Conservation (phyloP, 2,888 invertebrate genomes). For the Sepioteuthis lessoniana region DNA sequence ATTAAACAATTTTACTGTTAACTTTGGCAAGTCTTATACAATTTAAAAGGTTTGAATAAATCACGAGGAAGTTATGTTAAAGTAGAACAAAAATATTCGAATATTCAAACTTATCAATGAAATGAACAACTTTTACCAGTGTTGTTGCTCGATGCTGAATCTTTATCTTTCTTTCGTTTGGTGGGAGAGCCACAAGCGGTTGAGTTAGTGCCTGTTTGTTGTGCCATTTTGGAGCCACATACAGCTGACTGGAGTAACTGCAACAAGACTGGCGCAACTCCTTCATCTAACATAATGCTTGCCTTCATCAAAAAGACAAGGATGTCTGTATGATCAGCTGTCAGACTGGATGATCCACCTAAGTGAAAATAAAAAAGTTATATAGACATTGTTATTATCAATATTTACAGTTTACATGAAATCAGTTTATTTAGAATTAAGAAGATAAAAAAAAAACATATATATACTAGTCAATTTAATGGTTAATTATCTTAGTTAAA, state of each 20-base stretch:
- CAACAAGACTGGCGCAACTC: constrained; percentile 90
- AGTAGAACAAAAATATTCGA: not conserved
- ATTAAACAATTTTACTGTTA: too few relatives aligned
- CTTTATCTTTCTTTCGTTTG: constrained; percentile 67
- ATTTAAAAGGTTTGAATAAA: too few relatives aligned
- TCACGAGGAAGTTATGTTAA: too few relatives aligned
- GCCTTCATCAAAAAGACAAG: constrained; percentile 86
- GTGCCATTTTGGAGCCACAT: constrained; percentile 77
- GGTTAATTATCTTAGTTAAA: too few relatives aligned
- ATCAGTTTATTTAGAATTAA: not conserved
- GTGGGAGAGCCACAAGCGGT: constrained; percentile 60
- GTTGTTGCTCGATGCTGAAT: constrained; percentile 50
- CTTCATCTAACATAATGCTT: constrained; percentile 90
- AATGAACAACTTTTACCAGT: constrained; percentile 55
- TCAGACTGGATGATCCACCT: not conserved
- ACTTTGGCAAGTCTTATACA: too few relatives aligned
- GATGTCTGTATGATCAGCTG: constrained; percentile 75
- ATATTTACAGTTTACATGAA: not conserved
- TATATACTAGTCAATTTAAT: too few relatives aligned
- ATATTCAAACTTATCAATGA: too few relatives aligned
- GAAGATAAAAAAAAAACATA: too few relatives aligned
- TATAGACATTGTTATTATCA: not conserved
- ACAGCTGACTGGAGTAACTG: constrained; percentile 92
- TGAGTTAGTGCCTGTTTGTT: constrained; percentile 52
- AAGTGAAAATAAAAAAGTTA: not conserved